These are phyloP conservation scores for Hanleya hanleyi DNA, from an alignment of 2,888 invertebrate genomes.

Conservation along the genomic window DNA sequence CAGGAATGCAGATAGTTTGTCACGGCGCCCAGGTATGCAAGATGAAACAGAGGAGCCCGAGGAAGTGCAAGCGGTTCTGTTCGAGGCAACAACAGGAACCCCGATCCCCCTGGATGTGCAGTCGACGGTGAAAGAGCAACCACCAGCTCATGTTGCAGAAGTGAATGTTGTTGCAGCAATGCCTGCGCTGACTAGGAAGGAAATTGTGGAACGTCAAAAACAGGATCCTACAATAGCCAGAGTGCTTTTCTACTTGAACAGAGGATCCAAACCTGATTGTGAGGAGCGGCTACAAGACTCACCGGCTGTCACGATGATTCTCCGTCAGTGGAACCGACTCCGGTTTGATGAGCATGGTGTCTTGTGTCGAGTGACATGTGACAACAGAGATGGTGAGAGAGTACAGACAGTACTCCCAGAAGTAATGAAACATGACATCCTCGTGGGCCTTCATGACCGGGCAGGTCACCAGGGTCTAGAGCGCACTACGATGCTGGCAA, in stretches of 20 bases:
- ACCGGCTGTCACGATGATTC: slow-evolving; percentile 1
- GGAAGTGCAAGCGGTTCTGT: too few species aligned
- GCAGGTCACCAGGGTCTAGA: slow-evolving; percentile 15
- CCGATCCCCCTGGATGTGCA: too few species aligned
- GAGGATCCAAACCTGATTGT: too few species aligned
- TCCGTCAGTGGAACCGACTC: slow-evolving; percentile 5
- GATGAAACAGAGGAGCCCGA: background rate
- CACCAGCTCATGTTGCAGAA: too few species aligned
- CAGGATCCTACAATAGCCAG: too few species aligned
- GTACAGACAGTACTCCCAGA: slow-evolving; percentile 1
- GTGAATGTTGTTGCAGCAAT: too few species aligned
- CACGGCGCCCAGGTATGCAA: slow-evolving; percentile 8
- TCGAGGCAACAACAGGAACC: background rate
- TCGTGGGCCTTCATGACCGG: slow-evolving; percentile 1
- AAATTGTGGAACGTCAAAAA: too few species aligned
- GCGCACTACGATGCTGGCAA: background rate
- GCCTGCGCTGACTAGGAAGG: too few species aligned
- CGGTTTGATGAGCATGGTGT: background rate
- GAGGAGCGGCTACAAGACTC: too few species aligned
- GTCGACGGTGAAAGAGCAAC: too few species aligned
- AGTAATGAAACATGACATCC: background rate
- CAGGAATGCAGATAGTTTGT: slow-evolving; percentile 25
- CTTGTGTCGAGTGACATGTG: background rate
- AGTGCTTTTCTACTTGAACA: too few species aligned
- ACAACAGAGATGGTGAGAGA: background rate